phyloP scores from a whole-genome alignment of 2,797 vertebrate species.

The Pyrocephalus nanus region DNA sequence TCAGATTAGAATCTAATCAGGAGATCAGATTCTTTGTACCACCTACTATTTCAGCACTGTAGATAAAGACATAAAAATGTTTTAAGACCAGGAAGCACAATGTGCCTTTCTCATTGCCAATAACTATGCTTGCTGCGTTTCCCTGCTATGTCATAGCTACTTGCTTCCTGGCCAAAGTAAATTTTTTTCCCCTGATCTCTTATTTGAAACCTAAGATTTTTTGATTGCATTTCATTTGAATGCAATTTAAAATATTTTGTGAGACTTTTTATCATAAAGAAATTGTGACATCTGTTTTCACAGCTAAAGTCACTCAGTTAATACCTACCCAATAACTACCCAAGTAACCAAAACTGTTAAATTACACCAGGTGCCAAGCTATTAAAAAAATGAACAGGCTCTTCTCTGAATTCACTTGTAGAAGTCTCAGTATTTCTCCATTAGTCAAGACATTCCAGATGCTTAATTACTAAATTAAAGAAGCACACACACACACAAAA shows the following conservation, averaged over 20 bases:
- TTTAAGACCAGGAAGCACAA: background rate
- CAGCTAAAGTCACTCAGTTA: slow-evolving; percentile 2
- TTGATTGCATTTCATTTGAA: background rate
- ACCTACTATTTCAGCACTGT: background rate
- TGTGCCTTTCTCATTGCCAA: background rate
- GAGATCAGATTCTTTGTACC: background rate
- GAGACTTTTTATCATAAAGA: background rate
- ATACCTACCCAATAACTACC: slow-evolving; percentile 14
- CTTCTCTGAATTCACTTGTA: slow-evolving; percentile 6
- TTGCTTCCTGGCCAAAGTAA: background rate
- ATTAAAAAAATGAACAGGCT: slow-evolving; percentile 19
- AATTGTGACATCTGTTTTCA: slow-evolving; percentile 25
- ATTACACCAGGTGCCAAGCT: slow-evolving; percentile 22
- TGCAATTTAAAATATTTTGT: background rate
- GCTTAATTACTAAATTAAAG: slow-evolving; percentile 51
- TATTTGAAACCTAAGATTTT: background rate
- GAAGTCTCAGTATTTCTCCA: slow-evolving; percentile 1
- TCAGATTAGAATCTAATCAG: background rate
- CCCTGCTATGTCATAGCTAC: background rate
- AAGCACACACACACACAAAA: background rate
- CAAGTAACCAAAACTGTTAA: slow-evolving; percentile 40
- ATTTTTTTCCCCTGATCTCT: background rate
- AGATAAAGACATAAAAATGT: background rate
- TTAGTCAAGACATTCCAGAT: slow-evolving; percentile 37
- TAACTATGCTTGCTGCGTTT: background rate